These are phyloP conservation scores for Schizopygopsis malacanthus DNA, from an alignment of 2,797 vertebrate species.

Conservation along the genomic window DNA sequence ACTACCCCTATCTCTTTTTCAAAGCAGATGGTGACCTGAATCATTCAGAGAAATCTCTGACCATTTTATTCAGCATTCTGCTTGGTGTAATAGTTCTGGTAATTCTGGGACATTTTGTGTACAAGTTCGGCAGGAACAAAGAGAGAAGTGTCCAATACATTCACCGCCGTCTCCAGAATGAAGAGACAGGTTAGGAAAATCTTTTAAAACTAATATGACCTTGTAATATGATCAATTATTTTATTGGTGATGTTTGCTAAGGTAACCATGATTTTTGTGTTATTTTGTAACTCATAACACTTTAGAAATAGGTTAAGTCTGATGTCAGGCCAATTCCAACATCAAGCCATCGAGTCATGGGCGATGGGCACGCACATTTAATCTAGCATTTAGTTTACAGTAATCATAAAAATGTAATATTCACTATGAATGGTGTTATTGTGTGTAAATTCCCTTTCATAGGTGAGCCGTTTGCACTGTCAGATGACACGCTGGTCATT, in stretches of 20 bases:
- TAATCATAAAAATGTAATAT: neutral
- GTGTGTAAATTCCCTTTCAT: conserved; percentile 14
- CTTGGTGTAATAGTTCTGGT: conserved; percentile 67
- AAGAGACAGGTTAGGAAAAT: conserved; percentile 71
- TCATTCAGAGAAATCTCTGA: conserved; percentile 74
- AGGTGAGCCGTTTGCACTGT: conserved; percentile 68
- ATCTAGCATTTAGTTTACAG: neutral
- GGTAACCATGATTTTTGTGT: too few species aligned
- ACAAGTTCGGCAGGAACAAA: conserved; percentile 72
- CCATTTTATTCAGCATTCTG: conserved; percentile 74
- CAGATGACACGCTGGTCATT: conserved; percentile 78
- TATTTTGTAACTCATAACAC: neutral
- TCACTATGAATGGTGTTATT: neutral
- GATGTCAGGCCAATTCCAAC: neutral
- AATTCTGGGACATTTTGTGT: conserved; percentile 64
- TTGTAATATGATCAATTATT: neutral
- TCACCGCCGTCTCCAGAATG: conserved; percentile 77
- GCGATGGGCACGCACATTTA: neutral
- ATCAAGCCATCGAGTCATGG: neutral
- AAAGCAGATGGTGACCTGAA: conserved; percentile 59
- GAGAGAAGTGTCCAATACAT: conserved; percentile 73
- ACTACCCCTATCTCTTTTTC: conserved; percentile 9
- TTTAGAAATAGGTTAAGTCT: neutral
- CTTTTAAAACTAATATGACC: neutral
- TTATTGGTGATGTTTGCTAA: neutral